These are phyloP conservation scores for Ormyrus nitidulus DNA, from an alignment of 2,888 invertebrate genomes.

Conservation along the genomic window DNA sequence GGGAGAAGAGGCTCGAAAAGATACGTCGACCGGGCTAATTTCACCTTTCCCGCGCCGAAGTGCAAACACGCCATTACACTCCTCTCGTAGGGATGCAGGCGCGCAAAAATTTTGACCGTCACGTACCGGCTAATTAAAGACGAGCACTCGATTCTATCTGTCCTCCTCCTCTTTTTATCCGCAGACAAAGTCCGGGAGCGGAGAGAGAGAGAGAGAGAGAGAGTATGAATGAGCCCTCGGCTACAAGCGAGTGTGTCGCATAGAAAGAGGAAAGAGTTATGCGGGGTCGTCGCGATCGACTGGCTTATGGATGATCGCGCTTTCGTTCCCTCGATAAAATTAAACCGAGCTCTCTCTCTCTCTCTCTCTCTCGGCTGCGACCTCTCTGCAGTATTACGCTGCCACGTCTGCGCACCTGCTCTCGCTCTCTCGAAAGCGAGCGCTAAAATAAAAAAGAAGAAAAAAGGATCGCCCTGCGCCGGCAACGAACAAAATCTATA, in stretches of 20 bases:
- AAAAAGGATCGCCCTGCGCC: too few relatives aligned
- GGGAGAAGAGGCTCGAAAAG: not conserved
- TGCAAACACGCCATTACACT: not conserved
- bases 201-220: not conserved
- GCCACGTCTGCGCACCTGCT: too few relatives aligned
- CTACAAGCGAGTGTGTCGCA: too few relatives aligned
- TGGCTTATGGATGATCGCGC: conserved; percentile 36
- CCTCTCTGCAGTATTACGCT: too few relatives aligned
- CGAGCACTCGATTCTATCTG: conserved; percentile 29
- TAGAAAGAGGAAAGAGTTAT: not conserved
- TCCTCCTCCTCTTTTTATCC: not conserved
- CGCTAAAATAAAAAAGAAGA: too few relatives aligned
- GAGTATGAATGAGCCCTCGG: not conserved
- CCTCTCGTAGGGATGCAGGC: not conserved
- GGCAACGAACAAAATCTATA: too few relatives aligned
- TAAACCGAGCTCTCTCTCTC: conserved; percentile 21
- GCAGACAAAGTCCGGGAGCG: not conserved
- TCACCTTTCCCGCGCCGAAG: not conserved
- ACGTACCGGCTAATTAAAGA: conserved; percentile 32
- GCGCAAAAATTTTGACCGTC: conserved; percentile 28
- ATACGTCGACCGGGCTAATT: conserved; percentile 11
- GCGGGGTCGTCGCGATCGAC: conserved; percentile 35
- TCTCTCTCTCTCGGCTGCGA: too few relatives aligned
- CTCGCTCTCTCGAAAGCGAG: too few relatives aligned
- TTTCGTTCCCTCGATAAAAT: conserved; percentile 34